Percentiles rank a stretch among this genome's conserved stretches.
phyloP scores from a whole-genome alignment of 2,797 vertebrate genomes.

The Gambelia wislizenii region DNA sequence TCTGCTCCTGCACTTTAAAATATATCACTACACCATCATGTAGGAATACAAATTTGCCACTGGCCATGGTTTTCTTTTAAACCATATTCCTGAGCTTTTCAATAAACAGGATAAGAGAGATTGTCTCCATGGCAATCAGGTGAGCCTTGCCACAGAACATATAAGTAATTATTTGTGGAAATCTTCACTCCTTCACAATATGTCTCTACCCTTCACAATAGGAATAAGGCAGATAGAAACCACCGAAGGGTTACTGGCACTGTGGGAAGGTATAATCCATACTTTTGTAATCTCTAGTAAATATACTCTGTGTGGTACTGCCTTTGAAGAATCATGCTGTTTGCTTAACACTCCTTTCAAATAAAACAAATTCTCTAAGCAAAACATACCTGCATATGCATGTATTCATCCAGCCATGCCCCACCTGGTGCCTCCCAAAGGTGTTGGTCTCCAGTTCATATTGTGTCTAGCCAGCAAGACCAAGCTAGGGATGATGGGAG shows the following conservation, averaged over 20 bases:
- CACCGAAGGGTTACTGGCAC: neutral
- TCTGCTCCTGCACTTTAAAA: neutral
- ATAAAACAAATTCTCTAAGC: neutral
- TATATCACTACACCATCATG: no score
- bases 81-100: neutral
- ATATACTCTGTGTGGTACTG: neutral
- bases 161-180: neutral
- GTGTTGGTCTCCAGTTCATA: neutral
- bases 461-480: neutral
- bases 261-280: neutral
- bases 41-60: neutral
- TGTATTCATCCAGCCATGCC: neutral
- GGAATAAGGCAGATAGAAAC: neutral
- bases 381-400: neutral
- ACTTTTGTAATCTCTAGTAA: neutral
- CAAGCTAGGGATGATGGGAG: neutral
- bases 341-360: neutral
- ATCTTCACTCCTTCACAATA: conserved; percentile 2
- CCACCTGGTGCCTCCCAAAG: neutral
- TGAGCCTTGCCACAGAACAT: neutral
- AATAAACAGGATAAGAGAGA: neutral
- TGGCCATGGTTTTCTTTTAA: neutral
- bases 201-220: no score
- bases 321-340: neutral
- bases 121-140: conserved; percentile 15